Evolutionary conservation across 1,140 invertebrate species (phyloP), one percentile per base, ranked within the genome.

Genomic region (Papilio dardanus): DNA sequence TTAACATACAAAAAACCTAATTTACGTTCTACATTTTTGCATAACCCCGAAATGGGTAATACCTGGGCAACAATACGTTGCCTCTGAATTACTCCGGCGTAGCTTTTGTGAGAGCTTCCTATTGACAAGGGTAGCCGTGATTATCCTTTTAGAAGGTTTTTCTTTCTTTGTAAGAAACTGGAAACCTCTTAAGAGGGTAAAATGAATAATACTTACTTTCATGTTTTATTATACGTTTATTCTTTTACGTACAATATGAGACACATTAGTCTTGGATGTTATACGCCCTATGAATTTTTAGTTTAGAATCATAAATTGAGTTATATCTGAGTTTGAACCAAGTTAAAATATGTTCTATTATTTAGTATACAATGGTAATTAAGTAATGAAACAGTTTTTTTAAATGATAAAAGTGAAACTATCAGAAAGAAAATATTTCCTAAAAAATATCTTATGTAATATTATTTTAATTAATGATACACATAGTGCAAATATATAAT

Each of bases 71-170:
- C 54, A 58, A 58, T 58, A 58, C 54, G 54, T 58, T 58, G 54
- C 10, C 54, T 58, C 54, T 28, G 54, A 58, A 58, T 58, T 58
- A 58, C 54, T 58, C 12, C 54, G 54, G 21, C 21, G 54, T 58
- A 28, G 21, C 54, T 58, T 58, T 58, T 28, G 54, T 58, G 24
- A 58, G 24, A 58, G 54, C 54, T 58, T 58, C 54, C 54, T 58
- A 58, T 58, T 58, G 54, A 58, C 24, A 58, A 58, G 54, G 54
- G 54, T 58, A 58, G 54, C 21, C 54, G 24, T 58, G 54, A 58
- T 58, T 58, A 58, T 58, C 54, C 54, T 58, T 58, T 12, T 58
- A 24, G 21, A 58, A 58, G 54, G 54, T 58, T 58, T 58, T 54
- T 54, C n/a, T 54, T 58, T 28, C 54, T 58, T 58, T 14, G 54